Base-by-base conservation (phyloP, 2,888 invertebrate species). In the Melipona beecheii region DNA sequence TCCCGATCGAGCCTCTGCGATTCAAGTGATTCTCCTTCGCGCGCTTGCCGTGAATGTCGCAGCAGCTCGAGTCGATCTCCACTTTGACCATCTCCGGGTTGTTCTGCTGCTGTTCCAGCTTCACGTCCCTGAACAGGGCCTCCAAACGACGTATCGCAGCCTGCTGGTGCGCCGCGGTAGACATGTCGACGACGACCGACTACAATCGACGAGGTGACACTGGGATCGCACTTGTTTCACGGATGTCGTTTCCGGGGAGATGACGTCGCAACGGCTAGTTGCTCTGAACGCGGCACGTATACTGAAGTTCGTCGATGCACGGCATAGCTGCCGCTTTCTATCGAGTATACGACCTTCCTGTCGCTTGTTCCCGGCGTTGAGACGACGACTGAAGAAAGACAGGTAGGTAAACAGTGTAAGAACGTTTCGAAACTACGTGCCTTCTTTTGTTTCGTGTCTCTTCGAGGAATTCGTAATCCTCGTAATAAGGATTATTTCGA, bases 111-210 rank as follows among this genome's bases (percentile, higher is more conserved):
- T 94, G 94, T 52, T 96, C 96, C 90, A 97, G 92, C 92, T 95
- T 96, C 90, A 96, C 96, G 91, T 96, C 96, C 86, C 95, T 95
- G 94, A 97, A 97, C 93, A 97, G 96, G 66, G 96, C 96, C 93
- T 97, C 97, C 91, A 97, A 95, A 89, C 97, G 96, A 90, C 96
- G 96, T 93, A 97, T 96, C 58, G 97, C 97, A 84, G 96, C 95
- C 79, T 96, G 96, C 91, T 96, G 96, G 93, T 96, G 96, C 81
- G 89, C 90, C 70, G 93, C 86, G 17, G 93, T 90, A 89, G 92
- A 92, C 91, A 92, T 92, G 73, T 78, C 56, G 75, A 54, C 56
- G 56, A n/a, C 15, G 11, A 43, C 43, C 11, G 9, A 9, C 24
- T 1, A n/a, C 69, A n/a, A 69, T 56, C 68, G 31, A 19, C 71